Base-by-base conservation (phyloP, 1,140 invertebrate species). In the Lucilia cuprina region DNA sequence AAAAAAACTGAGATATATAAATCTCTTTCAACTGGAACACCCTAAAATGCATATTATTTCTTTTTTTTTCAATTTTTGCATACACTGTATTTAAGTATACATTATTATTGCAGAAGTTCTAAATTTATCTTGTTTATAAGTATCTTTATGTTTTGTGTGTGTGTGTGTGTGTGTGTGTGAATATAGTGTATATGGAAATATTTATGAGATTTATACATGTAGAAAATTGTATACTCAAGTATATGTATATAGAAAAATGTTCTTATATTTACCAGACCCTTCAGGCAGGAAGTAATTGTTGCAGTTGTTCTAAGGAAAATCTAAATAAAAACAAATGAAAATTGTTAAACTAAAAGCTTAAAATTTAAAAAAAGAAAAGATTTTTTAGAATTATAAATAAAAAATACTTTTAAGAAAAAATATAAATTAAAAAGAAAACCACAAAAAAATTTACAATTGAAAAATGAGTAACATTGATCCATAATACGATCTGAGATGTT, bases 281-380 rank as follows among this genome's bases (percentile, higher is more conserved):
- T 10, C 65, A 70, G 65, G n/a, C 65, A 70, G 65, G 65, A 70
- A 70, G 19, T 70, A 70, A 70, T 70, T 70, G 65, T 70, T 70
- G 65, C 65, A 70, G 65, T 70, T 70, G 65, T 70, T 70, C 21
- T 25, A 21, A 21, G 8, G 2, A 70, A 70, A 10, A 70, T 10
- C 19, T 21, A 70, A 7, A 70, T 21, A 21, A 7, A 19, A 70
- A n/a, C 4, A 10, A 70, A 12, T 25, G 65, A 70, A 25, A 70
- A 70, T 19, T 14, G 55, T 60, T 70, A 70, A 70, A 21, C 0
- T 21, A 70, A 70, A 12, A 70, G n/a, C n/a, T 21, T 41, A 41
- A 41, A 41, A 5, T 41, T 41, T 41, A 41, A 5, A 5, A 41
- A 41, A 41, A 8, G 3, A 41, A 5, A 41, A 41, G 8, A 41